Base-by-base conservation (phyloP, 1,140 invertebrate genomes). In the Drosophila mayri region DNA sequence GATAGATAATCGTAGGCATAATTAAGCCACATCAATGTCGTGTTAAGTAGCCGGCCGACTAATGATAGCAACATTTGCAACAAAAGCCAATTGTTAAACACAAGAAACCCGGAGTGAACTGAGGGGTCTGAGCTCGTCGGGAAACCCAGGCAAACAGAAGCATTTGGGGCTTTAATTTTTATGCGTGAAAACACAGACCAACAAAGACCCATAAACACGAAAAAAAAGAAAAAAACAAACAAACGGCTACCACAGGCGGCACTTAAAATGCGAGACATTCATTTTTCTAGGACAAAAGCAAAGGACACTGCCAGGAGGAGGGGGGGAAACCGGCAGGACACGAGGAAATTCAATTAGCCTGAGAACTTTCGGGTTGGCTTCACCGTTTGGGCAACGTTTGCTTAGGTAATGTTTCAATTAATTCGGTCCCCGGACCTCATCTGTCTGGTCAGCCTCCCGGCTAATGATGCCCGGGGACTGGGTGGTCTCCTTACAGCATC, bases 351-450 rank as follows among this genome's bases (percentile, higher is more conserved):
- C 85, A 88, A 90, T 88, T 88, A 88, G 85, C 78, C 77, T 68
- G 64, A 64, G 55, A 77, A 62, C 71, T 64, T 64, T 81, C 64
- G 67, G 57, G 76, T 64, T 58, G 65, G 47, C 40, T 62, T 66
- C 40, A 67, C 46, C 61, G 75, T 74, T 62, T 44, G 81, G 49
- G 52, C 66, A 58, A 73, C 81, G 77, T 90, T 90, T 88, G 84
- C 85, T 90, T 90, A 90, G 85, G 85, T 90, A 90, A 90, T 90
- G 85, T 90, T 90, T 90, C 85, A 90, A 90, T 90, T 90, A 90
- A 90, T 90, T 90, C 81, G 66, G 16, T 57, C 43, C 43, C 43
- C 58, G 71, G 63, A 46, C 16, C 68, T 32, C 70, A 71, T 81
- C 55, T 62, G 71, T 16, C 32, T 30, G 35, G 73, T 28, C 41